A percentile compares a stretch with the other conserved stretches of the same genome.
Conservation (phyloP, 2,888 invertebrate genomes). For the Drosophila helvetica region DNA sequence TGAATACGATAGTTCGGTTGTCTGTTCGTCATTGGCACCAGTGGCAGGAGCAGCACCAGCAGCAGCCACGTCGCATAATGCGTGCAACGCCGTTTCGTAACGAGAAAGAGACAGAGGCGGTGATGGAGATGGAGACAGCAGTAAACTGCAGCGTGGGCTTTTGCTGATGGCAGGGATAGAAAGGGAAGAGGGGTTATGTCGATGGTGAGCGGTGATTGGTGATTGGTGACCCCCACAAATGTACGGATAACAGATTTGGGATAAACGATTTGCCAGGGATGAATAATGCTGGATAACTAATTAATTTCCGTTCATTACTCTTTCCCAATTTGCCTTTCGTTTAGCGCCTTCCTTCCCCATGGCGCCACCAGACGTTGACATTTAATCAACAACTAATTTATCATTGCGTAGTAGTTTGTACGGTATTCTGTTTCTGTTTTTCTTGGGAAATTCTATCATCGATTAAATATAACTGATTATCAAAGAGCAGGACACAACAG, state of each 20-base stretch:
- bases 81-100: conserved; percentile 68
- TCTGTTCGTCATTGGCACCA: conserved; percentile 14
- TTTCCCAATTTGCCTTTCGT: too few species aligned
- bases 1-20: conserved; percentile 21
- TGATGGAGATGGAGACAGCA: conserved; percentile 45
- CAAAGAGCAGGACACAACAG: conserved; percentile 49
- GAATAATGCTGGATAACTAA: not conserved
- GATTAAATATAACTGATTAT: conserved; percentile 71
- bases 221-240: conserved; percentile 33
- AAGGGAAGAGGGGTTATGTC: too few species aligned
- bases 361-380: not conserved
- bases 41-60: conserved; percentile 21
- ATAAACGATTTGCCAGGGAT: not conserved
- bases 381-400: conserved; percentile 4
- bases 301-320: too few species aligned
- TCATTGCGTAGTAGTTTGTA: not conserved
- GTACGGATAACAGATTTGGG: not conserved
- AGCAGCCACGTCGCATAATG: conserved; percentile 61
- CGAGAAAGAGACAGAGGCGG: conserved; percentile 20
- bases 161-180: not conserved
- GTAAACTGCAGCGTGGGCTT: conserved; percentile 60
- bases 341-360: too few species aligned
- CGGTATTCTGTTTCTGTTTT: conserved; percentile 6
- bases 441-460: conserved; percentile 59
- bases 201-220: too few species aligned